Percentiles rank a stretch among this genome's conserved stretches.
These are phyloP conservation scores for Copidosoma floridanum DNA, from an alignment of 1,140 invertebrate species.

Conservation along the genomic window DNA sequence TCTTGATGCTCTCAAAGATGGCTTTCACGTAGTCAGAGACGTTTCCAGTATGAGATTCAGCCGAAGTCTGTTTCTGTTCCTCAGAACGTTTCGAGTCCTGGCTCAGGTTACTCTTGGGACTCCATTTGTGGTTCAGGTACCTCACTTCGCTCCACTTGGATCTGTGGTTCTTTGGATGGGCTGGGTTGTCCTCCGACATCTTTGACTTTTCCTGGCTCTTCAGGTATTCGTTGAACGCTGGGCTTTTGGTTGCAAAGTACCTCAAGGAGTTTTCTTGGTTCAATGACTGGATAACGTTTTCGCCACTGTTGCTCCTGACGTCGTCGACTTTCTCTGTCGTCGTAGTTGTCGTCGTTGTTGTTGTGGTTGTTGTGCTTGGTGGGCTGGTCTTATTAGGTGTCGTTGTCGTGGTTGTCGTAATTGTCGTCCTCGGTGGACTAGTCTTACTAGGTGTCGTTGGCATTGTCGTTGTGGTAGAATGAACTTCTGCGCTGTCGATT, in stretches of 20 bases:
- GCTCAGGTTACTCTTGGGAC: conserved; percentile 26
- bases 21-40: conserved; percentile 51
- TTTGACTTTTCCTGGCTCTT: background rate
- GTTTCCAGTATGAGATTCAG: conserved; percentile 33
- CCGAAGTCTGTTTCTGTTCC: background rate
- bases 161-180: conserved; percentile 49
- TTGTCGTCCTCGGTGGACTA: background rate
- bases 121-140: conserved; percentile 37
- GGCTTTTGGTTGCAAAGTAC: conserved; percentile 15
- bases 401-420: conserved; percentile 11
- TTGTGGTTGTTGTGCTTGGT: conserved; percentile 8
- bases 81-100: background rate
- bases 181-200: conserved; percentile 14
- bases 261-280: conserved; percentile 8
- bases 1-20: conserved; percentile 52
- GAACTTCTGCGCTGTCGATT: conserved; percentile 3
- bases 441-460: conserved; percentile 18
- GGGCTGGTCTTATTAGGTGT: background rate
- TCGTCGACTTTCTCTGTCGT: conserved; percentile 9
- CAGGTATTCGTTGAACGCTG: conserved; percentile 17
- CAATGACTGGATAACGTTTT: conserved; percentile 1
- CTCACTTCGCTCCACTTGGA: conserved; percentile 49
- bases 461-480: conserved; percentile 9
- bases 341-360: conserved; percentile 19
- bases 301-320: background rate